These are phyloP conservation scores for Reinhardtius hippoglossoides DNA, from an alignment of 2,113 vertebrate species.

Conservation along the genomic window DNA sequence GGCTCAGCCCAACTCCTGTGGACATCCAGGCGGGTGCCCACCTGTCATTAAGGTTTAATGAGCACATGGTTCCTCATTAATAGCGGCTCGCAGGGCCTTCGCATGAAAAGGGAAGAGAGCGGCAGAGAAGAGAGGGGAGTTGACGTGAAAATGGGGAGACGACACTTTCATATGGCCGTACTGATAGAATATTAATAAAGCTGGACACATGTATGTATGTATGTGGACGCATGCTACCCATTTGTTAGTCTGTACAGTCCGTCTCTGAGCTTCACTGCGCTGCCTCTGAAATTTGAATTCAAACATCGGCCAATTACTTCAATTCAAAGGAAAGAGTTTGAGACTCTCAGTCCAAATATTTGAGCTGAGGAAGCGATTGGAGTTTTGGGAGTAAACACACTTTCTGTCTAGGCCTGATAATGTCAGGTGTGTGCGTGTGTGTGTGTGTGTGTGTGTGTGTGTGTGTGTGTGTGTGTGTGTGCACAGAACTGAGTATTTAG, in stretches of 20 bases:
- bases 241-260: constrained; percentile 9
- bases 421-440: constrained; percentile 34
- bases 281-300: constrained; percentile 59
- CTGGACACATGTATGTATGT: not conserved
- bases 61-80: constrained; percentile 79
- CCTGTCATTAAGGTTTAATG: constrained; percentile 81
- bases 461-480: too few relatives aligned
- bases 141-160: constrained; percentile 57
- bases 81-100: constrained; percentile 55
- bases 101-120: constrained; percentile 49
- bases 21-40: constrained; percentile 70
- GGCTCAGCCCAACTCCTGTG: constrained; percentile 60
- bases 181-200: not conserved
- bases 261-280: constrained; percentile 1
- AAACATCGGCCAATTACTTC: constrained; percentile 66
- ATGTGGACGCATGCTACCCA: constrained; percentile 14
- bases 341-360: constrained; percentile 65
- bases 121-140: constrained; percentile 29
- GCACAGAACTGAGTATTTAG: constrained; percentile 21
- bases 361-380: constrained; percentile 48
- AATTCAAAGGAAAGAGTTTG: constrained; percentile 65
- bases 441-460: not conserved
- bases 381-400: constrained; percentile 65
- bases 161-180: constrained; percentile 54
- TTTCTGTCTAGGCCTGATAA: constrained; percentile 53